Conservation (phyloP, 2,797 vertebrate genomes). For the Hemitrygon akajei region DNA sequence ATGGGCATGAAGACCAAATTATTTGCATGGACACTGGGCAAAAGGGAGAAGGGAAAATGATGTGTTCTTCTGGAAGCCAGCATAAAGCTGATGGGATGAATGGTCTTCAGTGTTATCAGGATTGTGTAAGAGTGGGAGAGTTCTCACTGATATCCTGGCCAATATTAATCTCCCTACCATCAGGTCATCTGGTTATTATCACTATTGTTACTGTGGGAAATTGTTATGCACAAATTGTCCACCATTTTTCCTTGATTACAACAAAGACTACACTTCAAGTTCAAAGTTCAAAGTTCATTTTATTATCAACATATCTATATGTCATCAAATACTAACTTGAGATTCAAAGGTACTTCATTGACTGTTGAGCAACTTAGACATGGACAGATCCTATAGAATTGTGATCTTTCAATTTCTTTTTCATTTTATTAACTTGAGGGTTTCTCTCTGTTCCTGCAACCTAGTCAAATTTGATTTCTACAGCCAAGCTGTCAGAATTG, state of each 20-base stretch:
- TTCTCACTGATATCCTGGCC: background rate
- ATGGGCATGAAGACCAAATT: no score
- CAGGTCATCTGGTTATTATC: background rate
- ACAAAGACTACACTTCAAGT: background rate
- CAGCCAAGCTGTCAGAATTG: background rate
- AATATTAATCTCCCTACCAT: background rate
- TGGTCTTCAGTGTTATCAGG: no score
- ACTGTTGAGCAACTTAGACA: background rate
- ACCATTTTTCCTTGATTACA: background rate
- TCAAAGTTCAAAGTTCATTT: no score
- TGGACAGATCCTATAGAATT: background rate
- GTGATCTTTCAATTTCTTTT: no score
- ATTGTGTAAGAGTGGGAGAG: background rate
- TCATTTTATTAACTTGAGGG: no score
- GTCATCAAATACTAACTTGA: no score
- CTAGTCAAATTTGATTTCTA: background rate
- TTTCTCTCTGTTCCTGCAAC: background rate
- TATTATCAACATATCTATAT: no score
- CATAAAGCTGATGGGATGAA: no score
- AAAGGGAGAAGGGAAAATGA: no score
- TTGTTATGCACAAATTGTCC: background rate
- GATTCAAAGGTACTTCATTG: background rate
- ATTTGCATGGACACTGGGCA: no score
- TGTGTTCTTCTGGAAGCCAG: no score
- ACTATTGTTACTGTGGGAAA: background rate